These are phyloP conservation scores for Iphiclides podalirius DNA, from an alignment of 2,888 invertebrate species.

Conservation along the genomic window DNA sequence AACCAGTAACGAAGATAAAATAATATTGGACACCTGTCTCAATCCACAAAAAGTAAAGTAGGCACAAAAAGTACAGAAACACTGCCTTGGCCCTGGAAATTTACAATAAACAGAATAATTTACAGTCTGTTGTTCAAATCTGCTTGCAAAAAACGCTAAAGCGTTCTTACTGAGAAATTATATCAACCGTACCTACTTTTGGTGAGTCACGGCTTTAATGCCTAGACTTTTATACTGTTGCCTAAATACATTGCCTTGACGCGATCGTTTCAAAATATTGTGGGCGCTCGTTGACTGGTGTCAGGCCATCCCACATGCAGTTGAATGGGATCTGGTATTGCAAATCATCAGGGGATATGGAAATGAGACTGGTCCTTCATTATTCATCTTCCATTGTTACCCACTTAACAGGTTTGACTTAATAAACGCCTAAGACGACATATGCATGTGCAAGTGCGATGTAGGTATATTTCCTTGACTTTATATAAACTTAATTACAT, in stretches of 20 bases:
- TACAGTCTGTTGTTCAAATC: too few relatives aligned
- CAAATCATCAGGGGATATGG: background rate
- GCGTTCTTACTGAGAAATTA: background rate
- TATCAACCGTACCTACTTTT: background rate
- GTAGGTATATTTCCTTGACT: too few relatives aligned
- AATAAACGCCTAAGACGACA: too few relatives aligned
- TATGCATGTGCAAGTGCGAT: too few relatives aligned
- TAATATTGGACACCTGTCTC: too few relatives aligned
- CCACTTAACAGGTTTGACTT: too few relatives aligned
- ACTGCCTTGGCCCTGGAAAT: background rate
- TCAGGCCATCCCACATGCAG: constrained; percentile 1
- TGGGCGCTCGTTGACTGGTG: constrained; percentile 16
- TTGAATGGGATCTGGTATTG: background rate
- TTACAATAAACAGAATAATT: background rate
- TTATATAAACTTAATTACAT: too few relatives aligned
- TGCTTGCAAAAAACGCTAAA: too few relatives aligned
- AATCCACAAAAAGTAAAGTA: too few relatives aligned
- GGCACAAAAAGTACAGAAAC: background rate
- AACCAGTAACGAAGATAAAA: too few relatives aligned
- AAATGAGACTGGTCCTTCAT: background rate
- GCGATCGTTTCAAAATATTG: constrained; percentile 18
- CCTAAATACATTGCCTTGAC: constrained; percentile 21
- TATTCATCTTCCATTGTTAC: background rate
- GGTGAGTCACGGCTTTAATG: constrained; percentile 4
- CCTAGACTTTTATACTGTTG: constrained; percentile 10